Percentiles rank a stretch among this genome's conserved stretches.
Evolutionary conservation across 2,888 invertebrate species (phyloP).

Genomic region (Seira sanloemensis): DNA sequence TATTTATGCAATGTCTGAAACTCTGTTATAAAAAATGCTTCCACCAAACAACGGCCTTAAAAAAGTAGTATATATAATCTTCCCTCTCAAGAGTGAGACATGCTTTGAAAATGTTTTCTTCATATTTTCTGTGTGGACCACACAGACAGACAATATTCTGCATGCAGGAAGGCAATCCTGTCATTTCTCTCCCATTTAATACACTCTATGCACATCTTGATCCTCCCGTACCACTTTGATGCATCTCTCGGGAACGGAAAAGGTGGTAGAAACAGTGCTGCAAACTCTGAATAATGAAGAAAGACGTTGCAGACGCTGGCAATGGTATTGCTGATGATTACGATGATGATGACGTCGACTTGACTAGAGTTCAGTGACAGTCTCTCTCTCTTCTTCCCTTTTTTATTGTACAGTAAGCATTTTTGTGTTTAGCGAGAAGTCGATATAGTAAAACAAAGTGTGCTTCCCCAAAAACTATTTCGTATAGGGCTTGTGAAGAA

Average conservation of each 20-base stretch:
- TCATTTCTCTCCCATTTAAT: constrained; percentile 52
- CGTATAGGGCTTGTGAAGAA: not conserved
- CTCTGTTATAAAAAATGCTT: too few relatives aligned
- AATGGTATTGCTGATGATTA: not conserved
- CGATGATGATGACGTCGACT: constrained; percentile 34
- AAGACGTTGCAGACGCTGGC: too few relatives aligned
- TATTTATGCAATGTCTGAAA: too few relatives aligned
- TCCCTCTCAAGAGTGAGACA: too few relatives aligned
- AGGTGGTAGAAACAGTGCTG: constrained; percentile 50
- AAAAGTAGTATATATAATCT: too few relatives aligned
- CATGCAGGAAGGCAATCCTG: constrained; percentile 61
- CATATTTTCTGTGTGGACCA: constrained; percentile 49
- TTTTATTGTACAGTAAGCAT: constrained; percentile 32
- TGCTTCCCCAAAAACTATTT: not conserved
- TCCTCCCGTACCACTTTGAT: not conserved
- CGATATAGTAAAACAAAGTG: constrained; percentile 18
- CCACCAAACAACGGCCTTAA: too few relatives aligned
- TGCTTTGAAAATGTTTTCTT: too few relatives aligned
- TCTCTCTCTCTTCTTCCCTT: constrained; percentile 21
- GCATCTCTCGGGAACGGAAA: not conserved
- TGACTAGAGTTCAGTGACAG: constrained; percentile 61
- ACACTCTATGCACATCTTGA: not conserved
- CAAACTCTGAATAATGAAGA: too few relatives aligned
- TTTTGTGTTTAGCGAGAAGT: constrained; percentile 10
- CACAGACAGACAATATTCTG: constrained; percentile 59